These are phyloP conservation scores for Excalfactoria chinensis DNA, from an alignment of 2,113 vertebrate genomes.

Conservation along the genomic window DNA sequence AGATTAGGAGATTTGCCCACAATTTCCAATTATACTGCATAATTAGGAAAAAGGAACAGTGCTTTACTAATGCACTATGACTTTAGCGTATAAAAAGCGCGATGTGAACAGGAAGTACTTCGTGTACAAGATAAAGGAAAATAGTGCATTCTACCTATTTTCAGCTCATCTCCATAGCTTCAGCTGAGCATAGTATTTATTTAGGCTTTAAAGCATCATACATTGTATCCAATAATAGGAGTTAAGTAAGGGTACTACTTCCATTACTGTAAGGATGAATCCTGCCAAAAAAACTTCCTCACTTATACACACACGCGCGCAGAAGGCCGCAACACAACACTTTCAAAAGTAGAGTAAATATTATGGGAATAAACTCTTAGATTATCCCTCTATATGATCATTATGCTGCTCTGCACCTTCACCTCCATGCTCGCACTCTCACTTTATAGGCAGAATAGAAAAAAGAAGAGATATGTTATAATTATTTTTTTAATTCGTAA, in stretches of 20 bases:
- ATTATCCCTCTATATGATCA: not conserved
- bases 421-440: not conserved
- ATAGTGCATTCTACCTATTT: not conserved
- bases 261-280: not conserved
- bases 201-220: not conserved
- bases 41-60: conserved; percentile 27
- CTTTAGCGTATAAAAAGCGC: not conserved
- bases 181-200: not conserved
- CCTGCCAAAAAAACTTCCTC: not conserved
- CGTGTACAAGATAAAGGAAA: not conserved
- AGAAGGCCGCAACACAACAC: not conserved
- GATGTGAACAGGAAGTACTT: conserved; percentile 16
- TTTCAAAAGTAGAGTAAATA: not conserved
- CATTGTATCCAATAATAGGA: not conserved
- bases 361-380: not conserved
- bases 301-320: not conserved
- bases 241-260: not conserved
- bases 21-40: conserved; percentile 43
- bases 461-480: not conserved
- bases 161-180: conserved; percentile 7
- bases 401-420: not conserved
- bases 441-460: not conserved
- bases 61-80: conserved; percentile 13
- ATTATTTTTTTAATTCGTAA: conserved; percentile 31
- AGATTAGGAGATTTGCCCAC: conserved; percentile 45